Evolutionary conservation across 2,113 vertebrate genomes (phyloP), one percentile per base, ranked within the genome.

Genomic region (Athene noctua): DNA sequence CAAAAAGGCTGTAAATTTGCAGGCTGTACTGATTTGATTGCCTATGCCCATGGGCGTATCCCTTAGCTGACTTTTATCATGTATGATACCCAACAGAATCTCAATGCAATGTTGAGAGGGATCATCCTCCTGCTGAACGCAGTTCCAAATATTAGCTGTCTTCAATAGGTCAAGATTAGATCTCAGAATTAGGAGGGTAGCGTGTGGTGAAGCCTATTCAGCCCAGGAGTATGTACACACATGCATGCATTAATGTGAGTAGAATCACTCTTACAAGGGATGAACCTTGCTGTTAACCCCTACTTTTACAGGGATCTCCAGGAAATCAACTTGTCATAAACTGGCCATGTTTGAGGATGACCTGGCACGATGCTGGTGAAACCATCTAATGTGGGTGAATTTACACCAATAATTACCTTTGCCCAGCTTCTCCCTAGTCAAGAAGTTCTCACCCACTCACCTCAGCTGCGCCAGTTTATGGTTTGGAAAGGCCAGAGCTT

Each of bases 391-490:
- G 5, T 32, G 16, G 47, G 49, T 36, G 36, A 36, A 10, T 49
- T 84, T 72, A 75, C 11, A 72, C 12, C 32, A 65, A 32, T 15
- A 68, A 79, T 44, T 49, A 42, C 44, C 13, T 91, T 40, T 59
- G 6, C 15, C 30, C 66, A 75, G 42, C 4, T 32, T 75, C 47
- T 75, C 21, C 20, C 14, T 13, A 42, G 52, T 11, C 46, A 65
- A 32, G 63, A 73, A 17, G 3, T 29, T 44, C 18, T 78, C 68
- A 22, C 18, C 7, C 23, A 11, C 17, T 32, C 54, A 55, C 36
- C 23, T 80, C 0, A 0, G 34, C 30, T 47, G 62, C 59, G 32
- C 26, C 47, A 88, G 11, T 0, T 47, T 9, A 62, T 5, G 29
- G 18, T 78, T 46, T 78, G 65, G 59, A 88, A 91, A 80, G 44